phyloP scores from a whole-genome alignment of 1,140 invertebrate species.

The Aphaenogaster ashmeadi region DNA sequence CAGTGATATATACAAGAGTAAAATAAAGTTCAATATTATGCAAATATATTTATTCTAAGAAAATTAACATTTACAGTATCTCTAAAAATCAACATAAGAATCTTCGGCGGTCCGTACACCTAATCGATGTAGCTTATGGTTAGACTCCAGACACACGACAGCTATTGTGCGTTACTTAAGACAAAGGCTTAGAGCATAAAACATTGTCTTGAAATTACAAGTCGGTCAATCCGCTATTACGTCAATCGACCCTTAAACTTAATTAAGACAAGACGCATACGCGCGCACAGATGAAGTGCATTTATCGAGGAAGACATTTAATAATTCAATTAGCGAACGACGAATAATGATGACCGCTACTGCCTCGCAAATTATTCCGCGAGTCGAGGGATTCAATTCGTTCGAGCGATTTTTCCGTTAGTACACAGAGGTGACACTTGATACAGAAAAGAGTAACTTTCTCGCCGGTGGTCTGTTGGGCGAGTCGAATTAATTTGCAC shows the following conservation, averaged over 20 bases:
- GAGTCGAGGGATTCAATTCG: background rate
- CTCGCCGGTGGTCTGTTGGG: constrained; percentile 78
- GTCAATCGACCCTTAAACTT: background rate
- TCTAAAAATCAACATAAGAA: no score
- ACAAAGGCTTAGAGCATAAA: no score
- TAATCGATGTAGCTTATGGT: no score
- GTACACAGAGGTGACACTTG: constrained; percentile 69
- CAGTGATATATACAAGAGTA: no score
- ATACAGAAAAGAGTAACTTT: constrained; percentile 84
- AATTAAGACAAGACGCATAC: background rate
- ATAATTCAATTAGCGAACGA: background rate
- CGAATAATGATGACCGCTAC: background rate
- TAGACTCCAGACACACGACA: no score
- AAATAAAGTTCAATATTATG: no score
- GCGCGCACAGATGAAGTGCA: background rate
- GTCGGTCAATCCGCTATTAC: no score
- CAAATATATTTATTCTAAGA: no score
- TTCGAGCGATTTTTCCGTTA: constrained; percentile 71
- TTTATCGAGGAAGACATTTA: background rate
- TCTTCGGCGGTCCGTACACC: no score
- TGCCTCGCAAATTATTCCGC: background rate
- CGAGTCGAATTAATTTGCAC: constrained; percentile 82
- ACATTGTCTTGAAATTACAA: no score
- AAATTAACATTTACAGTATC: no score
- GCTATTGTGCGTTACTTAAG: no score